phyloP scores from a whole-genome alignment of 92 coral and sea anemone genomes.

The Epizoanthus rinbou region DNA sequence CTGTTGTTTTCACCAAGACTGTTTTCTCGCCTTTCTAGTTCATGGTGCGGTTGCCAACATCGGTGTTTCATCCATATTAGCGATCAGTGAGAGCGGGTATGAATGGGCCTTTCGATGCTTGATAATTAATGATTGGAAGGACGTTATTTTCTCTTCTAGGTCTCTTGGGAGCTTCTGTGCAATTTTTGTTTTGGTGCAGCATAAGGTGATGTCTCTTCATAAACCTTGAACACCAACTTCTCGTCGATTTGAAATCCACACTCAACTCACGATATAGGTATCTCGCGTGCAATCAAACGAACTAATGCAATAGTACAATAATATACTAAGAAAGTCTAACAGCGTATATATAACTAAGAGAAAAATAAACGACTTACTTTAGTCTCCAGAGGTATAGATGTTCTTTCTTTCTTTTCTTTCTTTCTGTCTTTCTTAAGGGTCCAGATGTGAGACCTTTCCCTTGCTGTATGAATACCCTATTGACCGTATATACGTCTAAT shows the following conservation, averaged over 20 bases:
- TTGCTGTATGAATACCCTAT: too few species aligned
- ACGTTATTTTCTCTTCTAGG: not conserved
- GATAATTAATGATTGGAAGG: not conserved
- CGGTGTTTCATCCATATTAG: conserved; percentile 43
- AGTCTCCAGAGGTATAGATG: not conserved
- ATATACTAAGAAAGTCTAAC: too few species aligned
- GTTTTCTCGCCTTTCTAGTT: too few species aligned
- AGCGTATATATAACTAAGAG: too few species aligned
- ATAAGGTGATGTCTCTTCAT: not conserved
- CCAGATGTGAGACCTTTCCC: too few species aligned
- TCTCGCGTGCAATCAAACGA: too few species aligned
- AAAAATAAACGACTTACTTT: too few species aligned
- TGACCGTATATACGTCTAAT: too few species aligned
- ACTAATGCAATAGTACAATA: too few species aligned
- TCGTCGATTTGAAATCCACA: not conserved
- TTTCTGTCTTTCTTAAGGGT: too few species aligned
- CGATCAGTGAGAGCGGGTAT: conserved; percentile 3
- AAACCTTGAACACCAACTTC: conserved; percentile 1
- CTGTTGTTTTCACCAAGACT: conserved; percentile 42
- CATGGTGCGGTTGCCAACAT: conserved; percentile 29
- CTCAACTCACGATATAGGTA: too few species aligned
- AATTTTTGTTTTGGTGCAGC: not conserved
- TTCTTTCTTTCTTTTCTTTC: too few species aligned
- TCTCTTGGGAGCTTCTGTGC: not conserved
- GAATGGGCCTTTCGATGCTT: not conserved